A percentile compares a stretch with the other conserved stretches of the same genome.
Evolutionary conservation across 2,888 invertebrate species (phyloP).

Genomic region (Aspidiotus rigidus): DNA sequence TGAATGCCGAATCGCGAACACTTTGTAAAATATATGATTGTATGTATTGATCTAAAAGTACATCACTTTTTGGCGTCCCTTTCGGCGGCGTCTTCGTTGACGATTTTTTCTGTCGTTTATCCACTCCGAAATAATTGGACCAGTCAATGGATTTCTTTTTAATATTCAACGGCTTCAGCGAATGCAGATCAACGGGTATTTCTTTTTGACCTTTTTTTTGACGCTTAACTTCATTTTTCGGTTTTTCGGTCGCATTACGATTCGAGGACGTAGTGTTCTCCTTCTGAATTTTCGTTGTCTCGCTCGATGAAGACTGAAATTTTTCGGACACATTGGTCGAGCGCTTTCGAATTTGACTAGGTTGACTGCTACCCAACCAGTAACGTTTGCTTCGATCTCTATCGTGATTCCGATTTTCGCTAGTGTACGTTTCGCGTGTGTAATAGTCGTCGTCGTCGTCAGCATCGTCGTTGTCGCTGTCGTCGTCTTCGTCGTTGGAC

Average conservation of each 20-base stretch:
- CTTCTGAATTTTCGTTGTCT: background rate
- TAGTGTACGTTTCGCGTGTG: constrained; percentile 30
- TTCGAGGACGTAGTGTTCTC: background rate
- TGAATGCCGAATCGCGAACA: constrained; percentile 25
- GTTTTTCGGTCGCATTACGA: background rate
- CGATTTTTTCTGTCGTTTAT: constrained; percentile 63
- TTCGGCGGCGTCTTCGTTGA: constrained; percentile 44
- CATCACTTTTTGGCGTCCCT: constrained; percentile 43
- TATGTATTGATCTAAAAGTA: constrained; percentile 51
- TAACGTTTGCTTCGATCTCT: constrained; percentile 33
- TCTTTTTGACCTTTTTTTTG: constrained; percentile 54
- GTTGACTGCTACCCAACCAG: constrained; percentile 34
- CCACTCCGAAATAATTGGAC: constrained; percentile 79
- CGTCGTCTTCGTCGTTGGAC: constrained; percentile 30
- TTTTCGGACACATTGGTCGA: constrained; percentile 30
- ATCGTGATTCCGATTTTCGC: background rate
- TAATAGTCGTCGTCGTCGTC: background rate
- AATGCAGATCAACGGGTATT: constrained; percentile 56
- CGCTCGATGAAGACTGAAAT: background rate
- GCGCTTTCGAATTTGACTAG: constrained; percentile 35
- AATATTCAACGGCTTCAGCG: constrained; percentile 44
- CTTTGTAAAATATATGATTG: constrained; percentile 35
- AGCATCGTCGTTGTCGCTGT: constrained; percentile 13
- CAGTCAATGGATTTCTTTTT: constrained; percentile 77
- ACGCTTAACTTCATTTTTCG: background rate